Evolutionary conservation across 2,113 vertebrate genomes (phyloP).

Genomic region (Zosterops pallidus): DNA sequence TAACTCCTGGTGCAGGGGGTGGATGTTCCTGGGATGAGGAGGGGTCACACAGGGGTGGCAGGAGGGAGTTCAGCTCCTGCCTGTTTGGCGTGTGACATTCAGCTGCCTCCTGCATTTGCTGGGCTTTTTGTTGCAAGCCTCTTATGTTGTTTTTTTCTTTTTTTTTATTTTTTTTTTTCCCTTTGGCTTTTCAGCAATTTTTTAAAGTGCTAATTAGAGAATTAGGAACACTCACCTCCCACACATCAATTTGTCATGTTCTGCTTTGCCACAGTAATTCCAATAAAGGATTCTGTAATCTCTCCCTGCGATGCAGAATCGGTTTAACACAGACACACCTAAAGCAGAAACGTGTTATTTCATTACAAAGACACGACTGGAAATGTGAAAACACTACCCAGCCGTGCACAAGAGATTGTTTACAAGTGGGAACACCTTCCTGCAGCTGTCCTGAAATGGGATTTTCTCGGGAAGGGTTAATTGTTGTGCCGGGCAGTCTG

Average conservation of each 20-base stretch:
- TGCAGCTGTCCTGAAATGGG: accelerated
- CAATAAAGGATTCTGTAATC: background rate
- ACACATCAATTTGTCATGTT: constrained; percentile 35
- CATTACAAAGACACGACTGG: background rate
- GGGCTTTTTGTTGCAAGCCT: background rate
- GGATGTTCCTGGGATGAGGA: background rate
- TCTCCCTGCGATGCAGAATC: background rate
- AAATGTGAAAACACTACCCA: background rate
- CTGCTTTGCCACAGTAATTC: background rate
- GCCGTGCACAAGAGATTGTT: accelerated
- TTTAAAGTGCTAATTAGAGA: constrained; percentile 34
- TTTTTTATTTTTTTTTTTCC: background rate
- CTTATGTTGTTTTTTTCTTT: background rate
- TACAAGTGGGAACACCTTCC: accelerated
- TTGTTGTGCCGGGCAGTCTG: accelerated
- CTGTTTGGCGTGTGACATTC: background rate
- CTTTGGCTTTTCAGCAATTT: background rate
- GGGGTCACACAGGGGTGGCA: no score
- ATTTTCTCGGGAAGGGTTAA: background rate
- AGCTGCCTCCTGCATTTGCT: background rate
- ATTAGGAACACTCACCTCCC: constrained; percentile 25
- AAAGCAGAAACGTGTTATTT: background rate
- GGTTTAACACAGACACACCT: background rate
- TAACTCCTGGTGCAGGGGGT: background rate
- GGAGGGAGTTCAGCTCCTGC: background rate